A percentile compares a stretch with the other conserved stretches of the same genome.
Conservation (phyloP, 2,888 invertebrate genomes). For the Athalia circularis region DNA sequence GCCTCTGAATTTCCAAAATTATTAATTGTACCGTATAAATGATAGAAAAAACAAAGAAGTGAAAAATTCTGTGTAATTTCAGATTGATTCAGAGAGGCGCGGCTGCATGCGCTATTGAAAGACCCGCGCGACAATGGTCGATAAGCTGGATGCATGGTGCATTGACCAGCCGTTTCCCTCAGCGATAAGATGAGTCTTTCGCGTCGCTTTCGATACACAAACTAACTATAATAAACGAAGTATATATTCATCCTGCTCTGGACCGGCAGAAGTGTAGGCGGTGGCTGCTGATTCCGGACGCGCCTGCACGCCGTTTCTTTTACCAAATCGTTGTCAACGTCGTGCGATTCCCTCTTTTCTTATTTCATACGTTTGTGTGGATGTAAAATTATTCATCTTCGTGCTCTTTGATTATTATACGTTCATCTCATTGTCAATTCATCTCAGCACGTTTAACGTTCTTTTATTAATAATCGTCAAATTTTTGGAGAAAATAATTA, state of each 20-base stretch:
- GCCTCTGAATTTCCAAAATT: too few species aligned
- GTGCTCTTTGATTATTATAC: too few species aligned
- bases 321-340: slow-evolving; percentile 51
- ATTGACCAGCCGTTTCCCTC: slow-evolving; percentile 66
- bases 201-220: slow-evolving; percentile 57
- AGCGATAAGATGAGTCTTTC: slow-evolving; percentile 60
- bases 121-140: slow-evolving; percentile 45
- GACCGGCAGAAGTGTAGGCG: slow-evolving; percentile 56
- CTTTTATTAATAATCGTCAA: too few species aligned
- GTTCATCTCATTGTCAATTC: too few species aligned
- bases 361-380: slow-evolving; percentile 6
- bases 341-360: slow-evolving; percentile 38
- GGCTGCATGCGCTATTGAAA: slow-evolving; percentile 38
- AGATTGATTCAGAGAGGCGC: not conserved
- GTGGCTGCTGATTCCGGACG: slow-evolving; percentile 28
- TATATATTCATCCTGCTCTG: slow-evolving; percentile 58
- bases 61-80: not conserved
- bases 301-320: slow-evolving; percentile 37
- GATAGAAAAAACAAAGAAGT: not conserved
- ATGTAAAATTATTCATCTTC: too few species aligned
- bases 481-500: too few species aligned
- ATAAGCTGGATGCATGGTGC: slow-evolving; percentile 58
- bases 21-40: not conserved
- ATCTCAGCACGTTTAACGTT: too few species aligned
- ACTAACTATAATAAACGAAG: slow-evolving; percentile 48